phyloP scores from a whole-genome alignment of 2,113 vertebrate genomes.

The Phalacrocorax aristotelis region DNA sequence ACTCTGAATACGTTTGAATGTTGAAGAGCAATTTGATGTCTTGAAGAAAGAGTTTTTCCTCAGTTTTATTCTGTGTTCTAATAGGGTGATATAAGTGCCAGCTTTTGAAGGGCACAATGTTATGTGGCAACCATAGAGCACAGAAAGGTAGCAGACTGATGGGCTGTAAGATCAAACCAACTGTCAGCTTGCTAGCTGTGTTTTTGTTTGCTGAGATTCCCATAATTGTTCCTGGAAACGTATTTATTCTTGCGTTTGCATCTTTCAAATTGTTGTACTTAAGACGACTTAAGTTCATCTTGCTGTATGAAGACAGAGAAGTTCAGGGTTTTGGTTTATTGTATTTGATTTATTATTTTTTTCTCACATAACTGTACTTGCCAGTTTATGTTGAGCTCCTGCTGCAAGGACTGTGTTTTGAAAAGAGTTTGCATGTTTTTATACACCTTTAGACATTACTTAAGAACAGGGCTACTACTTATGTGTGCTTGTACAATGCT shows the following conservation, averaged over 20 bases:
- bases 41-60: neutral
- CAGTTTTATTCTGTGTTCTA: neutral
- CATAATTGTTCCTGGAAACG: neutral
- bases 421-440: neutral
- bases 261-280: neutral
- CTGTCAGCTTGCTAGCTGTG: neutral
- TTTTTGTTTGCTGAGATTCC: neutral
- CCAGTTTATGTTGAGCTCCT: neutral
- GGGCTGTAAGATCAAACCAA: neutral
- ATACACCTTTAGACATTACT: neutral
- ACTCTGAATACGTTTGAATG: neutral
- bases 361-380: neutral
- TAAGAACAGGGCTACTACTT: neutral
- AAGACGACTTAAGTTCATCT: neutral
- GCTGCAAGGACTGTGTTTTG: neutral
- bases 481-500: fast-evolving
- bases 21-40: neutral
- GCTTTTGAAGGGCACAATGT: neutral
- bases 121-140: neutral
- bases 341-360: neutral
- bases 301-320: neutral
- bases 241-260: neutral
- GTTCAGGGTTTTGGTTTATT: neutral
- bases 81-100: neutral
- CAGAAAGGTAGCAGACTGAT: neutral